Conservation (phyloP, 2,888 invertebrate genomes). For the Electrophaes corylata region DNA sequence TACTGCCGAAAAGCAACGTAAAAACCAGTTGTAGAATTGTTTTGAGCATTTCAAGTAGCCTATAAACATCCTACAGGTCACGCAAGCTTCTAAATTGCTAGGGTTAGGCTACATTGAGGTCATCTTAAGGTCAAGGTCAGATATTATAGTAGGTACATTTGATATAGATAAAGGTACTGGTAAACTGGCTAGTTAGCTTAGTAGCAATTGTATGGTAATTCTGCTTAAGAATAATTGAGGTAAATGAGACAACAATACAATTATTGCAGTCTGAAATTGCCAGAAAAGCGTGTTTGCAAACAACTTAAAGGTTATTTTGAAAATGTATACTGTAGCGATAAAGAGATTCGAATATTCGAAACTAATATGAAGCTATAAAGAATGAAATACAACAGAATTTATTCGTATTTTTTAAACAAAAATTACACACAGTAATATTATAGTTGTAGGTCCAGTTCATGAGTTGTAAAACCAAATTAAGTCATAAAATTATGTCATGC, state of each 20-base stretch:
- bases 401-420: neutral
- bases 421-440: too few relatives aligned
- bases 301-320: constrained; percentile 17
- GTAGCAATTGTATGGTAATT: neutral
- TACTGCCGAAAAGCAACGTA: constrained; percentile 5
- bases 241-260: too few relatives aligned
- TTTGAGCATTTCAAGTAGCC: constrained; percentile 22
- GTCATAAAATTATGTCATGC: constrained; percentile 19
- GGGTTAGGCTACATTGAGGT: constrained; percentile 38
- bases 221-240: too few relatives aligned
- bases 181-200: neutral
- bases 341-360: constrained; percentile 7
- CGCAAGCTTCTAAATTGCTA: constrained; percentile 34
- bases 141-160: constrained; percentile 17
- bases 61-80: constrained; percentile 31
- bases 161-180: neutral
- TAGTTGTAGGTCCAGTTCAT: neutral
- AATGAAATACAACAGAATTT: too few relatives aligned
- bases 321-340: constrained; percentile 17
- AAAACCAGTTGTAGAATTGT: constrained; percentile 14
- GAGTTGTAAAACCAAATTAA: neutral
- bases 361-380: constrained; percentile 45
- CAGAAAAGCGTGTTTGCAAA: too few relatives aligned
- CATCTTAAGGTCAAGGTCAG: constrained; percentile 37
- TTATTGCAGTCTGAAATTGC: too few relatives aligned